Evolutionary conservation across 1,140 invertebrate species (phyloP), one percentile per base, ranked within the genome.

Genomic region (Melipona quadrifasciata): DNA sequence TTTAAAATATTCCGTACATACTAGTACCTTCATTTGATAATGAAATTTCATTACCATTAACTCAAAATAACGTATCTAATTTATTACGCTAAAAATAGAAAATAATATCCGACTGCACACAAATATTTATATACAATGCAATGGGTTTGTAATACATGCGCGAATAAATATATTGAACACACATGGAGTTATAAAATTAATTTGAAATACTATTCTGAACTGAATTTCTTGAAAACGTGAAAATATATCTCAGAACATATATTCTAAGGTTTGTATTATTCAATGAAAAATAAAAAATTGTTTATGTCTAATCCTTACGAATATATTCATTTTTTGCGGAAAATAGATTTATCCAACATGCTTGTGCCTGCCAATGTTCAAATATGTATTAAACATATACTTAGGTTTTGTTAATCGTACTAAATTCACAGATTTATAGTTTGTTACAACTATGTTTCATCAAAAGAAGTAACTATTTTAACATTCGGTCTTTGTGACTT

Each of bases 401-500:
- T 78, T 65, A 72, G 72, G 74, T 39, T 12, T 68, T 24, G 39
- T 81, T 75, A 71, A 71, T 76, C 57, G 64, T 64, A 16, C 6
- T 74, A 61, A 81, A 85, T 79, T 73, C 65, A 34, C 57, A 55
- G 19, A 80, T 67, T 64, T 14, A 39, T 17, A 68, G 27, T 57
- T 5, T 24, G 19, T 53, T 24, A 68, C 55, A 83, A 76, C 78
- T 89, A 82, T 80, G 84, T 92, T 61, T 91, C 85, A 67, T 93
- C 92, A 75, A 91, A 93, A 57, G 94, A 94, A 12, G 95, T 95
- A 65, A 95, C 86, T n/a, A 96, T 87, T 86, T 93, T 93, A 68
- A 96, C 95, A 31, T 96, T 92, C 2, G 95, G 95, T 80, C 95
- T 95, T 5, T 91, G 86, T 14, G 87, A 87, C 82, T 94, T 95